Conservation (phyloP, 2,113 vertebrate genomes). For the Brachirus orientalis region DNA sequence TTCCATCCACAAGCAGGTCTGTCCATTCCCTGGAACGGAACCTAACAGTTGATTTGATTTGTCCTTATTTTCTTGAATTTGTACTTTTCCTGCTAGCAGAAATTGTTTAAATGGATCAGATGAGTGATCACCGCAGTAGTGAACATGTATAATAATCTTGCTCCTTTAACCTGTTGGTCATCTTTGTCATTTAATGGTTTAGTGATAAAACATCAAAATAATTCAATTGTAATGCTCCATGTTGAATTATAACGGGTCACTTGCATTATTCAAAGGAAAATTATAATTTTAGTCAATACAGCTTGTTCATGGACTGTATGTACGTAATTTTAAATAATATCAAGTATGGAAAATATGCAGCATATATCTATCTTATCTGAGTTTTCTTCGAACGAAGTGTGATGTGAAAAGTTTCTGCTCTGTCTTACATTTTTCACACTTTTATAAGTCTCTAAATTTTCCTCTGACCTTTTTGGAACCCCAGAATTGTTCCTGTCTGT, state of each 20-base stretch:
- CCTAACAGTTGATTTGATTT: slow-evolving; percentile 27
- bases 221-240: slow-evolving; percentile 7
- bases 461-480: too few species aligned
- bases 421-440: too few species aligned
- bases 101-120: slow-evolving; percentile 82
- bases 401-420: too few species aligned
- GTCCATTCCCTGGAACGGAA: slow-evolving; percentile 20
- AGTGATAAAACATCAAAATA: background rate
- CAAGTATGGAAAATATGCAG: too few species aligned
- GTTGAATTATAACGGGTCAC: background rate
- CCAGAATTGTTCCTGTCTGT: too few species aligned
- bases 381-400: too few species aligned
- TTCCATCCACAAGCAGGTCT: slow-evolving; percentile 38
- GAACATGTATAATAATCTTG: slow-evolving; percentile 89
- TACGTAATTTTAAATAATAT: too few species aligned
- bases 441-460: too few species aligned
- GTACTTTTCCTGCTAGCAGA: background rate
- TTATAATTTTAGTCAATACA: too few species aligned
- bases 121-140: slow-evolving; percentile 76
- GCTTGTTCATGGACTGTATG: too few species aligned
- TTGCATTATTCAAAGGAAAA: slow-evolving; percentile 1
- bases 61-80: slow-evolving; percentile 16
- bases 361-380: too few species aligned
- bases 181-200: slow-evolving; percentile 69
- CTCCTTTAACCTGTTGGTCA: slow-evolving; percentile 72